Evolutionary conservation across 2,113 vertebrate genomes (phyloP), one percentile per base, ranked within the genome.

Genomic region (Chaenogobius annularis): DNA sequence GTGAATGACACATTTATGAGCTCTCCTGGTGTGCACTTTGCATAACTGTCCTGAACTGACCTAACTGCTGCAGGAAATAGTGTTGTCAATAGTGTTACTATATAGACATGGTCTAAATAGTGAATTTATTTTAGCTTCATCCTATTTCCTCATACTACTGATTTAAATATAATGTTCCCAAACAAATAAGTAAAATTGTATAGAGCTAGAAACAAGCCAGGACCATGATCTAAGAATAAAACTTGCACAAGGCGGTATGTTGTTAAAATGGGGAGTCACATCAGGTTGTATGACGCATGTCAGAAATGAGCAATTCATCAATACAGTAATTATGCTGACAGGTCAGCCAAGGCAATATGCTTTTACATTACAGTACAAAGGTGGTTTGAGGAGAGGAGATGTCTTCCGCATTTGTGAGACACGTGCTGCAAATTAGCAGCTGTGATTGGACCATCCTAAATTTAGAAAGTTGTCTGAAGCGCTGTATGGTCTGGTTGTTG

Each of bases 21-120:
- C 64, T 40, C 23, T 59, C 2, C n/a, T 44, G 17, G 47, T 37
- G 23, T 54, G 7, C 12, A 66, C 44, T 66, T 66, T 46, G 11
- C 44, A 66, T 66, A 66, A 47, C 64, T 23, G 43, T 66, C n/a
- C 43, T 13, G 11, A 23, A 66, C 40, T 46, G 64, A 63, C 61
- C 61, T 20, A 40, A 63, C 61, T 61, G 17, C 59, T 62, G 31
- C 10, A 63, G 19, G 9, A 40, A 40, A 63, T 20, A 43, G 17
- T 40, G 19, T 12, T 19, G 61, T 20, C 35, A 63, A 11, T 63
- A 40, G 2, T 43, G 35, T 43, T 19, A 63, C 17, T 40, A 40
- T n/a, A 40, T n/a, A n/a, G n/a, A n/a, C n/a, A n/a, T n/a, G n/a
- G n/a, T n/a, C 6, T 17, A 3, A 40, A 7, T 26, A 5, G 17